Evolutionary conservation across 2,888 invertebrate genomes (phyloP), one percentile per base, ranked within the genome.

Genomic region (Sesamia inferens): DNA sequence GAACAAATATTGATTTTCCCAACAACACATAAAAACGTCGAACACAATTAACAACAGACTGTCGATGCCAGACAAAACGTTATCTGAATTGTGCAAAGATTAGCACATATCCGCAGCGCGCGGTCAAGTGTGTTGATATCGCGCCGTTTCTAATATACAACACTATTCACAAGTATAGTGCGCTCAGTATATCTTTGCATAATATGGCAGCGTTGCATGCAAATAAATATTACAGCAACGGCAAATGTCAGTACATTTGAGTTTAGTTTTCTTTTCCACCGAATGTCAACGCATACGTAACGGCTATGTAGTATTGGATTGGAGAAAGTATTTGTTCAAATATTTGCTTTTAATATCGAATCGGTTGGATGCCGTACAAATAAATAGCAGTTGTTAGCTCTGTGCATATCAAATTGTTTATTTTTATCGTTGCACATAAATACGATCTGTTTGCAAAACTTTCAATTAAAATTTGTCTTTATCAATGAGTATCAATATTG

Each of bases 71-170:
- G 81, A 84, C 84, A 71, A 65, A 67, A 55, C 61, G 79, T 82
- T 84, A 85, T 85, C 84, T 59, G 78, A 81, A 68, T 82, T 79
- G 74, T 71, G 73, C 69, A 76, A 78, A 86, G 84, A 85, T 85
- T 85, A 85, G 75, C 82, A 74, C 68, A 74, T 86, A 82, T 85
- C 86, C 84, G 85, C 71, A 68, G 66, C 71, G 66, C 65, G 54
- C 59, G 72, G 78, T 83, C 84, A 85, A 81, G 83, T 83, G 85
- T 68, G 42, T 47, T 54, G 72, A 71, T 81, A 83, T 68, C 65
- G 71, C 48, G 42, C 48, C 51, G 80, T 65, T 57, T 61, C 72
- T 82, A 71, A 74, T 64, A 64, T 61, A 74, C 75, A 76, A 63
- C 61, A 76, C 81, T 85, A 77, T 48, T 63, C 57, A n/a, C 31